Conservation (phyloP, 1,140 invertebrate genomes). For the Trichoplusia ni region DNA sequence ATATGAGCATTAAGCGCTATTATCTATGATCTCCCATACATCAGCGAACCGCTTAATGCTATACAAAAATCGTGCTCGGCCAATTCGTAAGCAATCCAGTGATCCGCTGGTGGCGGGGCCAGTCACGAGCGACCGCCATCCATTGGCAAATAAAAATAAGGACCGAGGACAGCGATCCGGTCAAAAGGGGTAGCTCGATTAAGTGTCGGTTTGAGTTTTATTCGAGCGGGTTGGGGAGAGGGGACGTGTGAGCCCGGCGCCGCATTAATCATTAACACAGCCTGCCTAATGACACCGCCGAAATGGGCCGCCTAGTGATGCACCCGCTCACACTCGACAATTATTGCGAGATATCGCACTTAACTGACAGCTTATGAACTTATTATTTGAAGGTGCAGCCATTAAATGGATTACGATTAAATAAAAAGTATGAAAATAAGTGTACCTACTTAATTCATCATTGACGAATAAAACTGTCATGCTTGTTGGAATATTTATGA, state of each 20-base stretch:
- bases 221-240: constrained; percentile 56
- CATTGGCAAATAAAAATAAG: constrained; percentile 67
- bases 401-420: too few relatives aligned
- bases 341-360: constrained; percentile 20
- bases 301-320: constrained; percentile 71
- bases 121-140: constrained; percentile 45
- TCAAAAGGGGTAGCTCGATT: constrained; percentile 79
- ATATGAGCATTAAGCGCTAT: neutral
- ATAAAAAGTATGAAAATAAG: too few relatives aligned
- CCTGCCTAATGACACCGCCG: constrained; percentile 78
- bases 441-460: too few relatives aligned
- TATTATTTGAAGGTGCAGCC: too few relatives aligned
- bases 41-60: constrained; percentile 39
- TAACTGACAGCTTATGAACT: too few relatives aligned
- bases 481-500: too few relatives aligned
- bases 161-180: constrained; percentile 60
- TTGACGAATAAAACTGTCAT: too few relatives aligned
- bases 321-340: constrained; percentile 55
- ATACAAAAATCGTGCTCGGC: constrained; percentile 51
- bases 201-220: constrained; percentile 77
- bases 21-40: constrained; percentile 9
- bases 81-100: constrained; percentile 50
- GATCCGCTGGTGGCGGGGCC: constrained; percentile 46
- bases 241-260: constrained; percentile 69
- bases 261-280: constrained; percentile 80